Percentiles rank a stretch among this genome's conserved stretches.
phyloP scores from a whole-genome alignment of 2,888 invertebrate species.

The Amiota communis region DNA sequence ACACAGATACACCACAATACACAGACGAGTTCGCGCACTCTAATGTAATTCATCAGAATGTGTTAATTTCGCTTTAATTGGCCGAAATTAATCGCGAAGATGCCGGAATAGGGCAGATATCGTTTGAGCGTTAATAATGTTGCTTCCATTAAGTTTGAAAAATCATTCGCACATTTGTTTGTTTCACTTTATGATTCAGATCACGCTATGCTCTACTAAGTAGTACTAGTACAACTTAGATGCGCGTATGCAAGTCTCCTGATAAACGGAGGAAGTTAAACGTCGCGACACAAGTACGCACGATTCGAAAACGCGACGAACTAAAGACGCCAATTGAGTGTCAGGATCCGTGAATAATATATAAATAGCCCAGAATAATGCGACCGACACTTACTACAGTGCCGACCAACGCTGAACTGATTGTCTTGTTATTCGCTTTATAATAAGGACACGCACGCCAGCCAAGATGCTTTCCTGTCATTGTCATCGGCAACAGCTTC shows the following conservation, averaged over 20 bases:
- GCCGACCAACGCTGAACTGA: conserved; percentile 55
- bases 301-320: conserved; percentile 20
- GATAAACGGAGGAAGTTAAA: conserved; percentile 31
- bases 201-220: not conserved
- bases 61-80: conserved; percentile 39
- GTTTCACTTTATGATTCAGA: conserved; percentile 20
- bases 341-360: conserved; percentile 1
- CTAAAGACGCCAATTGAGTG: conserved; percentile 25
- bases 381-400: conserved; percentile 50
- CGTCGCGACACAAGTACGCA: conserved; percentile 29
- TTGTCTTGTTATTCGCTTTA: conserved; percentile 43
- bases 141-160: conserved; percentile 18
- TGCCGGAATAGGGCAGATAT: conserved; percentile 4
- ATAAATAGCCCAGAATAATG: conserved; percentile 12
- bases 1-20: not conserved
- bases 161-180: conserved; percentile 26
- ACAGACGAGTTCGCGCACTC: conserved; percentile 14
- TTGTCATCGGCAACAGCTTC: conserved; percentile 31
- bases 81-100: conserved; percentile 36
- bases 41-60: conserved; percentile 34
- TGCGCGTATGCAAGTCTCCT: not conserved
- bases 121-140: conserved; percentile 22
- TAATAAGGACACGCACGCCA: conserved; percentile 45
- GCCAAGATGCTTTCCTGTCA: conserved; percentile 37
- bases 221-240: conserved; percentile 2